A percentile compares a stretch with the other conserved stretches of the same genome.
Conservation (phyloP, 2,888 invertebrate species). For the Adelphocoris suturalis region DNA sequence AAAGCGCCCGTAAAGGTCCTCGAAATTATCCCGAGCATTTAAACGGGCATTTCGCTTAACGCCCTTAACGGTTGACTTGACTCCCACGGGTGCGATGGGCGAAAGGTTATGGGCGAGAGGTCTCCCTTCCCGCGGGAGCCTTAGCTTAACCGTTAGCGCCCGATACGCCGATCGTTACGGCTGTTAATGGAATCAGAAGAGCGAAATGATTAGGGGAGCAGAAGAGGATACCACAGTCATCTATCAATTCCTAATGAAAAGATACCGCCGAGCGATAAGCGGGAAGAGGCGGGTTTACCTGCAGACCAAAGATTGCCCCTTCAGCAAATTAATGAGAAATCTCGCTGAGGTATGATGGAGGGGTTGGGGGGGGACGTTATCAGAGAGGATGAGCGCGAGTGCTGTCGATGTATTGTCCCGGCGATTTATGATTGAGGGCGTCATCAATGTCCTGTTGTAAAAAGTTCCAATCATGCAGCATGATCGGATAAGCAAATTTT, state of each 20-base stretch:
- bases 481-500: too few relatives aligned
- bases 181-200: conserved; percentile 68
- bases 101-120: conserved; percentile 49
- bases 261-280: conserved; percentile 49
- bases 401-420: neutral
- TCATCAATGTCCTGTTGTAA: too few relatives aligned
- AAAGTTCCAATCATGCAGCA: too few relatives aligned
- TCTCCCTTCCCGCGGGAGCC: conserved; percentile 16
- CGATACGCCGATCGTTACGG: conserved; percentile 64
- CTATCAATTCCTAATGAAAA: conserved; percentile 68
- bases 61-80: conserved; percentile 62
- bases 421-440: too few relatives aligned
- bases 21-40: conserved; percentile 57
- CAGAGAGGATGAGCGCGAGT: neutral
- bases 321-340: conserved; percentile 57
- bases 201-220: conserved; percentile 65
- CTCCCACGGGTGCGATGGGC: conserved; percentile 52
- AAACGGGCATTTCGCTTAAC: conserved; percentile 53
- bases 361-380: conserved; percentile 2
- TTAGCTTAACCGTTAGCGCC: conserved; percentile 9
- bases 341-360: too few relatives aligned
- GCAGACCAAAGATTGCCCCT: conserved; percentile 50
- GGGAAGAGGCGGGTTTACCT: conserved; percentile 8
- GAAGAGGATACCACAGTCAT: conserved; percentile 62
- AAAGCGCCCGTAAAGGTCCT: conserved; percentile 37